Evolutionary conservation across 53 echinoderm and acorn worm species (phyloP).

Genomic region (Mesocentrotus franciscanus): DNA sequence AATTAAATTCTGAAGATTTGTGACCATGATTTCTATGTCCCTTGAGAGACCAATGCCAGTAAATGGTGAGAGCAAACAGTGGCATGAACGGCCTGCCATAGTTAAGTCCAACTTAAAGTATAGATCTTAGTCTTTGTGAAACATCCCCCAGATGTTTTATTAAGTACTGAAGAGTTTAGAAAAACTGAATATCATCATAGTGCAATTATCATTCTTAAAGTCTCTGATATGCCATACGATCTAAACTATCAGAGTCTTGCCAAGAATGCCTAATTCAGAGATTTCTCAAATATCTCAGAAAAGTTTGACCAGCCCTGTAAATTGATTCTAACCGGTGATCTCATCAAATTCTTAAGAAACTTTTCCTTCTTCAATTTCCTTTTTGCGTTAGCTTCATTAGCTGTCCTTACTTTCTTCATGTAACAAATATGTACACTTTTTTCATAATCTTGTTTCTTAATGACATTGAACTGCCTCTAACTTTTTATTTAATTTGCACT

Average conservation of each 20-base stretch:
- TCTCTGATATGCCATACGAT: background rate
- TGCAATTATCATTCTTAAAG: too few species aligned
- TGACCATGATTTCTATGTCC: too few species aligned
- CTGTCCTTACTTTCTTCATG: background rate
- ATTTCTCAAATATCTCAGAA: background rate
- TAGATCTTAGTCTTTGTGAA: too few species aligned
- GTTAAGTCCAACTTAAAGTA: too few species aligned
- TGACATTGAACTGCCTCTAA: background rate
- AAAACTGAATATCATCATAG: too few species aligned
- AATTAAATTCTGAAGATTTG: too few species aligned
- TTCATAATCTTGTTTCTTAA: background rate
- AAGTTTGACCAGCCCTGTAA: constrained; percentile 10
- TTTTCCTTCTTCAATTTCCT: background rate
- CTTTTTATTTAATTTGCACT: background rate
- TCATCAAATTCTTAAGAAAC: background rate
- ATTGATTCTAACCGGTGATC: background rate
- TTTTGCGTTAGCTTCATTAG: background rate
- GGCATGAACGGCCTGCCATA: too few species aligned
- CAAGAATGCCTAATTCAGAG: background rate
- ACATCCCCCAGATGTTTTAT: too few species aligned
- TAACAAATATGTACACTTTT: background rate
- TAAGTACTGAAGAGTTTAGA: too few species aligned
- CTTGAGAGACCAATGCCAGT: too few species aligned
- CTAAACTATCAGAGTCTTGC: background rate
- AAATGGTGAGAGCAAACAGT: too few species aligned